A percentile compares a stretch with the other conserved stretches of the same genome.
These are phyloP conservation scores for Helicoverpa zea DNA, from an alignment of 1,140 invertebrate genomes.

Conservation along the genomic window DNA sequence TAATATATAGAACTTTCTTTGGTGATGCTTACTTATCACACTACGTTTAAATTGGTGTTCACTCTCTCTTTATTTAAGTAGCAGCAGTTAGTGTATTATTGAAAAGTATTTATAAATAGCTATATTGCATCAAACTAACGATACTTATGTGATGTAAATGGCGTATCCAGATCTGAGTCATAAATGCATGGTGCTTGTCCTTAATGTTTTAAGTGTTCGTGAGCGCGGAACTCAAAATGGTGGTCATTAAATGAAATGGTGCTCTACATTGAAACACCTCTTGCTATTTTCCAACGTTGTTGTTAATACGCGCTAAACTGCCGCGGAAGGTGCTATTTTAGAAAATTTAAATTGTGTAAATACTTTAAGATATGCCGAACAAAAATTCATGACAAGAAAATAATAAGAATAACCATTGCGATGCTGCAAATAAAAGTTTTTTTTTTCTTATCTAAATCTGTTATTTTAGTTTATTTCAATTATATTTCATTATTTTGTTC, in stretches of 20 bases:
- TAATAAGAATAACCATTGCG: too few relatives aligned
- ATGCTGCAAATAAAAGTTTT: too few relatives aligned
- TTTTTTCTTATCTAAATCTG: too few relatives aligned
- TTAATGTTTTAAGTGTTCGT: slow-evolving; percentile 55
- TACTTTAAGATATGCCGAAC: too few relatives aligned
- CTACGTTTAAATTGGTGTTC: slow-evolving; percentile 11
- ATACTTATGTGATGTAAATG: background rate
- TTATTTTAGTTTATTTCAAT: too few relatives aligned
- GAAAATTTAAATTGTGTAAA: background rate
- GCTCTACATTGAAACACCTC: slow-evolving; percentile 57
- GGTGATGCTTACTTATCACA: slow-evolving; percentile 16
- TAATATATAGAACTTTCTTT: slow-evolving; percentile 41
- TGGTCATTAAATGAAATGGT: slow-evolving; percentile 57
- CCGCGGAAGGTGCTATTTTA: background rate
- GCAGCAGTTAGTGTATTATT: background rate
- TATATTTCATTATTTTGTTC: background rate
- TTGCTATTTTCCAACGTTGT: slow-evolving; percentile 40
- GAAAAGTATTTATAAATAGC: background rate
- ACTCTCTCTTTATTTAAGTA: background rate
- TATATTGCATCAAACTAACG: slow-evolving; percentile 12
- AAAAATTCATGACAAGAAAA: too few relatives aligned
- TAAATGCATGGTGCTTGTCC: slow-evolving; percentile 56
- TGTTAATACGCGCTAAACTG: slow-evolving; percentile 41
- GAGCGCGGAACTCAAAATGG: slow-evolving; percentile 55
- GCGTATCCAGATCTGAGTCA: slow-evolving; percentile 38